Evolutionary conservation across 2,888 invertebrate genomes (phyloP), one percentile per base, ranked within the genome.

Genomic region (Halictus quadricinctus): DNA sequence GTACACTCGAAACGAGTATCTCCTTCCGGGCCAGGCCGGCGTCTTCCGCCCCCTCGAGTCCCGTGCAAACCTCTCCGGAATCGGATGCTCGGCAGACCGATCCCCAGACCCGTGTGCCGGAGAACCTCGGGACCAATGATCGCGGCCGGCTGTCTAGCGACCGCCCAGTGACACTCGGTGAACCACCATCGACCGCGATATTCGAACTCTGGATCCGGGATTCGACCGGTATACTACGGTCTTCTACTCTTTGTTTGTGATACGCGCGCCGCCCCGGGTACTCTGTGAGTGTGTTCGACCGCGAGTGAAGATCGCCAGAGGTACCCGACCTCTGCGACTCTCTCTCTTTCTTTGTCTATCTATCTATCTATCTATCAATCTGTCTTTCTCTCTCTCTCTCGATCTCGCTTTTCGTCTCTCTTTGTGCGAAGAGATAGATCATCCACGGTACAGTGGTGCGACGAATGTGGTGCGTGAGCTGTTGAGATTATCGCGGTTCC

Each of bases 391-490:
- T 54, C 2, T 29, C 29, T 64, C 29, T 13, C 43, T 21, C 1
- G 3, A 15, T 36, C 69, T 41, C 3, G 0, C 25, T 36, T 25
- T 29, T 48, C 6, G 69, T n/a, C 2, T 41, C 25, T 21, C 25
- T 29, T 48, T 18, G 69, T 29, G 64, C 64, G 64, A 29, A 80
- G 74, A 79, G 58, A 79, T 41, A 50, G 36, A 76, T 66, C 41
- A 2, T 41, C 4, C 25, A 58, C 60, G 46, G 80, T 36, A 54
- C 69, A 80, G 87, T 87, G 89, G 64, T 79, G 48, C 70, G 84
- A 87, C 87, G 84, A 84, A 88, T 88, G 88, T 87, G 89, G 84
- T 88, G 82, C 87, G 60, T 77, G 81, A 80, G 84, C 77, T 89
- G 76, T 82, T 87, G 72, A 82, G 74, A 74, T 58, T 64, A 69